Conservation (phyloP, 2,113 vertebrate species). For the Pagrus major region DNA sequence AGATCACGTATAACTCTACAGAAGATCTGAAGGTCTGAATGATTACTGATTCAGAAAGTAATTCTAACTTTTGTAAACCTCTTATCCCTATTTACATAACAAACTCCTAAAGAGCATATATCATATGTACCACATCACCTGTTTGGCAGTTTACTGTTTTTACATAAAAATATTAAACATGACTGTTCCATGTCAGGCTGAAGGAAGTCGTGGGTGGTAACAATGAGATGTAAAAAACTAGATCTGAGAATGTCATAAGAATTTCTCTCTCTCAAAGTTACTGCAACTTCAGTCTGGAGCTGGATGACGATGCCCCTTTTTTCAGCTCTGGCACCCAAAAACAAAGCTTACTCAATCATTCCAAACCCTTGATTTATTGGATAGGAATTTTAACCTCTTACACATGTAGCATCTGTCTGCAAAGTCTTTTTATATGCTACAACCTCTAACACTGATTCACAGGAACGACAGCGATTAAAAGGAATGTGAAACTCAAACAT, state of each 20-base stretch:
- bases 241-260: slow-evolving; percentile 8
- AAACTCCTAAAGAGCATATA: too few species aligned
- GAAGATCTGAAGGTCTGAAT: not conserved
- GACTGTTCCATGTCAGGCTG: slow-evolving; percentile 25
- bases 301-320: not conserved
- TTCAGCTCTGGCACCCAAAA: not conserved
- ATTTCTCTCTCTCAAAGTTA: slow-evolving; percentile 15
- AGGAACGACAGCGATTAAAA: slow-evolving; percentile 8
- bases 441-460: slow-evolving; percentile 5
- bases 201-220: slow-evolving; percentile 60
- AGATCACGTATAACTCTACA: slow-evolving; percentile 11
- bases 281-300: not conserved
- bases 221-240: slow-evolving; percentile 5
- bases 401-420: not conserved
- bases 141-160: slow-evolving; percentile 6
- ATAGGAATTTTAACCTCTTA: slow-evolving; percentile 14
- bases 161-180: slow-evolving; percentile 21
- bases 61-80: not conserved
- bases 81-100: not conserved
- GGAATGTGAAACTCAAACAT: slow-evolving; percentile 62
- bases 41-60: not conserved
- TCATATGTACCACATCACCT: not conserved
- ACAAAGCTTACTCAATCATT: slow-evolving; percentile 22
- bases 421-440: not conserved
- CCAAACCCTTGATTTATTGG: slow-evolving; percentile 1